Evolutionary conservation across 2,113 vertebrate genomes (phyloP).

Genomic region (Melozone crissalis): DNA sequence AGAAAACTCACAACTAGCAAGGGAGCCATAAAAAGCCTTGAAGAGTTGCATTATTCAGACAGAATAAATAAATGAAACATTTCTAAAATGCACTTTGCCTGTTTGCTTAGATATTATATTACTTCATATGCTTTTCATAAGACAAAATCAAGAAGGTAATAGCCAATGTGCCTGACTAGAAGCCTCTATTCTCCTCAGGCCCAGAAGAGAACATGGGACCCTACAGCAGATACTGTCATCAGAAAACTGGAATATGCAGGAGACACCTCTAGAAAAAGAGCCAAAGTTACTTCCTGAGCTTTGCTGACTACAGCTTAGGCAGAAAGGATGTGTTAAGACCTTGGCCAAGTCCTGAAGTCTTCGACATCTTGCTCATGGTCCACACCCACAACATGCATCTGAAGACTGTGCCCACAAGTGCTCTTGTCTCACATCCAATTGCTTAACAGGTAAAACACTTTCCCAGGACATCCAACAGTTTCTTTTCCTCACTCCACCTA

Average conservation of each 20-base stretch:
- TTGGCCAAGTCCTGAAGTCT: background rate
- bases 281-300: background rate
- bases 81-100: accelerated
- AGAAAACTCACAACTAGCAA: background rate
- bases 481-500: background rate
- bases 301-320: background rate
- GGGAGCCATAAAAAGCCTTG: background rate
- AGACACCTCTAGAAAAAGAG: background rate
- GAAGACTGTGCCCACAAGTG: background rate
- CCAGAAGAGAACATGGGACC: background rate
- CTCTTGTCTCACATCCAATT: slow-evolving; percentile 20
- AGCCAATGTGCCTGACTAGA: background rate
- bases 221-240: accelerated
- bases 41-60: background rate
- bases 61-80: background rate
- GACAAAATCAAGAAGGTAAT: background rate
- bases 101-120: background rate
- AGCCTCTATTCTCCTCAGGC: background rate
- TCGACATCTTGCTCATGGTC: accelerated
- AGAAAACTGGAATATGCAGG: background rate
- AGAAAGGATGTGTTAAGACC: background rate
- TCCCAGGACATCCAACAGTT: background rate
- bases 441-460: background rate
- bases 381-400: background rate
- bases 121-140: background rate